phyloP scores from a whole-genome alignment of 2,888 invertebrate genomes.

The Mechanitis messenoides region DNA sequence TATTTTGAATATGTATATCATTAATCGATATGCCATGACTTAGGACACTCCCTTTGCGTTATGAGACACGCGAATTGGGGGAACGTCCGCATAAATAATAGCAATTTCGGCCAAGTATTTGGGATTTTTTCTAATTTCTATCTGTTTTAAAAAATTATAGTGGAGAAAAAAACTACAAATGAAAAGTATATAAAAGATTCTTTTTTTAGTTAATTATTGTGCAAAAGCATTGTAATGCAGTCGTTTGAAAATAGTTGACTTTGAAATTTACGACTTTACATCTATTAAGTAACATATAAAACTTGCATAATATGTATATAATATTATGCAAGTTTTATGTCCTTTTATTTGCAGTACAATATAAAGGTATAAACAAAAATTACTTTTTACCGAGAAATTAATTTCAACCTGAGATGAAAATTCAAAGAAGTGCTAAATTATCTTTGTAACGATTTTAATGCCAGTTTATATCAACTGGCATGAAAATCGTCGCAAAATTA shows the following conservation, averaged over 20 bases:
- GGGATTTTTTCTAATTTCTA: constrained; percentile 10
- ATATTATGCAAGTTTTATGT: not conserved
- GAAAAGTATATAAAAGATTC: not conserved
- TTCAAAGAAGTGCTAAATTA: too few relatives aligned
- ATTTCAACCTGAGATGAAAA: too few relatives aligned
- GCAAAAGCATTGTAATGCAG: too few relatives aligned
- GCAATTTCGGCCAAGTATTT: constrained; percentile 16
- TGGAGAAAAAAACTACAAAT: not conserved
- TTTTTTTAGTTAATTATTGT: too few relatives aligned
- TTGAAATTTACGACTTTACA: constrained; percentile 12
- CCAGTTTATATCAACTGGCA: too few relatives aligned
- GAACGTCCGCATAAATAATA: constrained; percentile 22
- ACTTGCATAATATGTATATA: not conserved
- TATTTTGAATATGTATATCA: not conserved
- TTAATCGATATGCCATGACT: constrained; percentile 26
- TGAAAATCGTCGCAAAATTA: too few relatives aligned
- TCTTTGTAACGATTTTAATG: too few relatives aligned
- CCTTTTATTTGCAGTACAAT: too few relatives aligned
- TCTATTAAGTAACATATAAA: not conserved
- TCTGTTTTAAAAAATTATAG: not conserved
- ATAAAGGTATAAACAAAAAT: too few relatives aligned
- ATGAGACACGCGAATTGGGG: constrained; percentile 27
- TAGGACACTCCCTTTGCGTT: constrained; percentile 25
- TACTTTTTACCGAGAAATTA: too few relatives aligned
- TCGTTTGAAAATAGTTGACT: too few relatives aligned